Evolutionary conservation across 2,888 invertebrate species (phyloP), one percentile per base, ranked within the genome.

Genomic region (Allolobophora icterica): DNA sequence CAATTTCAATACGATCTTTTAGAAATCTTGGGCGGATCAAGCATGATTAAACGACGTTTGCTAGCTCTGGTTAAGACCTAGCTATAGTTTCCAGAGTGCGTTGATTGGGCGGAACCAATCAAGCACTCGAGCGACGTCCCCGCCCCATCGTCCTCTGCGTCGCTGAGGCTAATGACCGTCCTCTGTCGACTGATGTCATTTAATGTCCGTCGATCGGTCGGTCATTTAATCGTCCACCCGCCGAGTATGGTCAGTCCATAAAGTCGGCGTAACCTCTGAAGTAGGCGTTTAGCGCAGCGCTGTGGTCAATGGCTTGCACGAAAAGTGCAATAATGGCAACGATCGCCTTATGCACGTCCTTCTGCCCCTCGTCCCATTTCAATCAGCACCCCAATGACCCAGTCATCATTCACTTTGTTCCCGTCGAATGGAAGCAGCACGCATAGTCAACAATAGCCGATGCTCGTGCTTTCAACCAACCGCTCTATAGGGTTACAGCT

Each of bases 1-100:
- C 71, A 11, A 71, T n/a, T 71, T 71, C 71, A 71, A n/a, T 71
- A 11, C 71, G 6, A n/a, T 71, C 71, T 71, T 71, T 71, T 71
- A 71, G 71, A 71, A 71, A 71, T 71, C 71, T 71, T 71, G 71
- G 71, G 71, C 71, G 71, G 71, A 71, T 71, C n/a, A 71, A 71
- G 71, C 71, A 71, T n/a, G 71, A 71, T 71, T 71, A 71, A 71
- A 71, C n/a, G 71, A n/a, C 71, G 30, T 71, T n/a, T 71, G 71
- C 30, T n/a, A 0, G 30, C 71, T 71, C n/a, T 71, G 71, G 71
- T 71, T n/a, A n/a, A n/a, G 11, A 30, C n/a, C 71, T n/a, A n/a
- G 71, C 8, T 17, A 71, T n/a, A n/a, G 71, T 71, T n/a, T 71
- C 30, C n/a, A 71, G 71, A 71, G 5, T 71, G 71, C 71, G 71